These are phyloP conservation scores for Actinernus sp. DNA, from an alignment of 92 coral and sea anemone genomes.

Conservation along the genomic window DNA sequence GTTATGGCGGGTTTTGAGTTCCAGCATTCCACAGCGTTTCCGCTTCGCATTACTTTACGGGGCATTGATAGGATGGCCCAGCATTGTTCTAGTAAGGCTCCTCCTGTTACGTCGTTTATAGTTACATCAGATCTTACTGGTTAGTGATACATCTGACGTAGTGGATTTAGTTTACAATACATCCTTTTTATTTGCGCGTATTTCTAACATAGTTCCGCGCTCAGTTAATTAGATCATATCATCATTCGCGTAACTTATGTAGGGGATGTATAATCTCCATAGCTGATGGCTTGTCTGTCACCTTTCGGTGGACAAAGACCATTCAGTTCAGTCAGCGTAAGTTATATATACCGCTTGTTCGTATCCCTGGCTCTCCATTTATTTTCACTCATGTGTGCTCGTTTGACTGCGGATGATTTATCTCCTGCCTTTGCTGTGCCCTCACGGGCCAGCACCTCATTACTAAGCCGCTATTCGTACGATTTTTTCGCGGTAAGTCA, in stretches of 20 bases:
- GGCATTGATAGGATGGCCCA: neutral
- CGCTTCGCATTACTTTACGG: neutral
- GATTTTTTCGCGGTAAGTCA: too few relatives aligned
- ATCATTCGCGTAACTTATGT: neutral
- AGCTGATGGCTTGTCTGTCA: conserved; percentile 10
- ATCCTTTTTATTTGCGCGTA: conserved; percentile 4
- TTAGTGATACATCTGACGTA: neutral
- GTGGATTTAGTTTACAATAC: neutral
- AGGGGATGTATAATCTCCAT: neutral
- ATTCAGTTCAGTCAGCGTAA: conserved; percentile 22
- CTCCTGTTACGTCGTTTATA: conserved; percentile 8
- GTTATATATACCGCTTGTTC: conserved; percentile 9
- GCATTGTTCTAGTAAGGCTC: conserved; percentile 12
- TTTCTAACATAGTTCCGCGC: conserved; percentile 24
- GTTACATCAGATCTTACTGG: neutral
- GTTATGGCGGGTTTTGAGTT: conserved; percentile 4
- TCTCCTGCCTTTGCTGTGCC: too few relatives aligned
- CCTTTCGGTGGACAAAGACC: conserved; percentile 35
- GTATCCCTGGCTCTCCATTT: conserved; percentile 1
- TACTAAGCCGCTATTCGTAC: too few relatives aligned
- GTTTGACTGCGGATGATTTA: too few relatives aligned
- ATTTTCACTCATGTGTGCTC: conserved; percentile 7
- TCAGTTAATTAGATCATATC: neutral
- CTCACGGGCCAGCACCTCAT: too few relatives aligned
- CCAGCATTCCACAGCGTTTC: neutral